Percentiles rank a stretch among this genome's conserved stretches.
phyloP scores from a whole-genome alignment of 2,888 invertebrate species.

The Hypselothyrea guttata region DNA sequence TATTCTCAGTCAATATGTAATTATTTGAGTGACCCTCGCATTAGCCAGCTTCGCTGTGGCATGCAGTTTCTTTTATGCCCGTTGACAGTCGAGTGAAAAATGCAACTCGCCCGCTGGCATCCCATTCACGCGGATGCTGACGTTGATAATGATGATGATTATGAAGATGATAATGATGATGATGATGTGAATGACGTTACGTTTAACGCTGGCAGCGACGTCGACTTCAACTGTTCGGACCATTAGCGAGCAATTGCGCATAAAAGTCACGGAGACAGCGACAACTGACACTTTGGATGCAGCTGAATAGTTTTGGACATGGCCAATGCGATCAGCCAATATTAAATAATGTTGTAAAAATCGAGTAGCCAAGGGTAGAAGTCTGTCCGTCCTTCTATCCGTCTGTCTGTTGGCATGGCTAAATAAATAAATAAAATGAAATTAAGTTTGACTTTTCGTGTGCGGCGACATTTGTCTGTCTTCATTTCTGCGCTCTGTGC shows the following conservation, averaged over 20 bases:
- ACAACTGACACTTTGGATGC: conserved; percentile 36
- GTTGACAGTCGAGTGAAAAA: conserved; percentile 75
- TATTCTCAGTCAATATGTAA: not conserved
- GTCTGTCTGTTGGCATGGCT: conserved; percentile 39
- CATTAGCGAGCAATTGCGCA: conserved; percentile 74
- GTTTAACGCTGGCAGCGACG: conserved; percentile 14
- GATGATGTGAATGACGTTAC: too few relatives aligned
- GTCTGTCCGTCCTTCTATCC: not conserved
- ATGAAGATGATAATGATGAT: conserved; percentile 67
- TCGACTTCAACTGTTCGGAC: conserved; percentile 40
- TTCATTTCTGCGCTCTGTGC: conserved; percentile 39
- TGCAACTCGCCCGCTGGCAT: conserved; percentile 71
- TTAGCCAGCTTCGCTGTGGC: conserved; percentile 5
- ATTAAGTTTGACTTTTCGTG: conserved; percentile 68
- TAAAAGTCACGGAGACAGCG: conserved; percentile 66
- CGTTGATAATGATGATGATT: conserved; percentile 53
- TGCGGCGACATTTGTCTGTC: conserved; percentile 54
- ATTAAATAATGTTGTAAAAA: conserved; percentile 77
- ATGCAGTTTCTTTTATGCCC: conserved; percentile 50
- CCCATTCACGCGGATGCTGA: conserved; percentile 51
- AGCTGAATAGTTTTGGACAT: conserved; percentile 50
- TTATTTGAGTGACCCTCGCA: conserved; percentile 30
- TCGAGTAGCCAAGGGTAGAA: conserved; percentile 24
- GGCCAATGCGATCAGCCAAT: conserved; percentile 60
- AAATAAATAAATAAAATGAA: conserved; percentile 72